Evolutionary conservation across 1,140 invertebrate genomes (phyloP).

Genomic region (Meloidogyne chitwoodi): DNA sequence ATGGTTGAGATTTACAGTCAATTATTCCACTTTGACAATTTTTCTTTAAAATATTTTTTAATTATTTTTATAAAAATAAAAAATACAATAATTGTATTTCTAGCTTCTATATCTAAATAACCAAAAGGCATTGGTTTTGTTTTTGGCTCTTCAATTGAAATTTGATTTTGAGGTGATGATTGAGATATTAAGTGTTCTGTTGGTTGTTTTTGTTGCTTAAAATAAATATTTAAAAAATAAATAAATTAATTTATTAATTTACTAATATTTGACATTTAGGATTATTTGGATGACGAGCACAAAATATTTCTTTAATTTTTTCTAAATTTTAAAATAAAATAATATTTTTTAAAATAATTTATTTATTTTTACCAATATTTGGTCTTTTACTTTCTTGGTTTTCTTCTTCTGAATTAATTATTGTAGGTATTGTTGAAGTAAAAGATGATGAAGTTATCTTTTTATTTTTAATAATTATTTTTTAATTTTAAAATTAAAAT

Average conservation of each 20-base stretch:
- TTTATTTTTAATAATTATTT: background rate
- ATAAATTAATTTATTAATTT: no score
- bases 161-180: background rate
- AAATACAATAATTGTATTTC: constrained; percentile 23
- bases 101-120: constrained; percentile 26
- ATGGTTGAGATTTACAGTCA: constrained; percentile 32
- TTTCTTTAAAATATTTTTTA: constrained; percentile 18
- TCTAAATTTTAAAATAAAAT: background rate
- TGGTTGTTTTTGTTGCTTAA: no score
- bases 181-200: background rate
- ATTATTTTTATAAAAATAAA: background rate
- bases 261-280: background rate
- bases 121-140: constrained; percentile 20
- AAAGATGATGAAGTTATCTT: background rate
- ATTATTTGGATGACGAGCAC: constrained; percentile 8
- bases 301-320: constrained; percentile 8
- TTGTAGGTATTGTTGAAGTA: background rate
- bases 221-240: no score
- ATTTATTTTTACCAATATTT: background rate
- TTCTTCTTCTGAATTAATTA: background rate
- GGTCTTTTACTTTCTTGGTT: background rate
- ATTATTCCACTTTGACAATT: constrained; percentile 31
- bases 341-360: background rate
- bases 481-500: background rate
- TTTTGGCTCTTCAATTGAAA: constrained; percentile 12